A percentile compares a stretch with the other conserved stretches of the same genome.
phyloP scores from a whole-genome alignment of 2,113 vertebrate genomes.

The Sander lucioperca region DNA sequence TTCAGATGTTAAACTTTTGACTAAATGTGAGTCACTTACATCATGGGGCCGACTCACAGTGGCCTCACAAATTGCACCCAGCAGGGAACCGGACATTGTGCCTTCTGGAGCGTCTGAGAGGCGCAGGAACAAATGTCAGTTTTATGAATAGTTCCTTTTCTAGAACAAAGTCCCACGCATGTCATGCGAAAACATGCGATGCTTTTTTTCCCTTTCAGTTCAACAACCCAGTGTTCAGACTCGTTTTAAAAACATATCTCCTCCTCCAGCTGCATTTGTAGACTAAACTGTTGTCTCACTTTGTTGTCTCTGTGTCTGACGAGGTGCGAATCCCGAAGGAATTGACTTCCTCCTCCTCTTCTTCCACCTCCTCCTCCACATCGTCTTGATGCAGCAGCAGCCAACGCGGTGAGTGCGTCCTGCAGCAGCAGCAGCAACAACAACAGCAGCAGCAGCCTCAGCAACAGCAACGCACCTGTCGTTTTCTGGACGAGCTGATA shows the following conservation, averaged over 20 bases:
- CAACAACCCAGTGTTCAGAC: not conserved
- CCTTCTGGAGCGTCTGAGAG: slow-evolving; percentile 22
- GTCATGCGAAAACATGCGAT: not conserved
- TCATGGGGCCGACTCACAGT: not conserved
- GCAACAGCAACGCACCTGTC: slow-evolving; percentile 50
- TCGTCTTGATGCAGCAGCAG: slow-evolving; percentile 67
- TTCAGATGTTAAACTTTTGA: slow-evolving; percentile 39
- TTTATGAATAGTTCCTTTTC: slow-evolving; percentile 42
- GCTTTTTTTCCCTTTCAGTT: not conserved
- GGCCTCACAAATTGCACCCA: slow-evolving; percentile 41
- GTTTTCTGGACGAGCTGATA: slow-evolving; percentile 9
- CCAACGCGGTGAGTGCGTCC: slow-evolving; percentile 61
- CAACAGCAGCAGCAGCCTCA: slow-evolving; percentile 30
- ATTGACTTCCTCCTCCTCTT: slow-evolving; percentile 37
- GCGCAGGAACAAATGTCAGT: slow-evolving; percentile 49
- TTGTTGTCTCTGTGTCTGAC: slow-evolving; percentile 54
- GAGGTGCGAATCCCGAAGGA: slow-evolving; percentile 63
- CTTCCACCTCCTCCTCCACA: slow-evolving; percentile 32
- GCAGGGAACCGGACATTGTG: slow-evolving; percentile 42
- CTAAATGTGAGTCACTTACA: slow-evolving; percentile 57
- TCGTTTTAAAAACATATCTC: not conserved
- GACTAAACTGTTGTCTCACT: slow-evolving; percentile 56
- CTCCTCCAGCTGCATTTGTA: slow-evolving; percentile 32
- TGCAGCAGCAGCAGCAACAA: slow-evolving; percentile 60
- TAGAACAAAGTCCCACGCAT: slow-evolving; percentile 30